phyloP scores from a whole-genome alignment of 64 coral and sea anemone genomes.

The Montipora sp. region DNA sequence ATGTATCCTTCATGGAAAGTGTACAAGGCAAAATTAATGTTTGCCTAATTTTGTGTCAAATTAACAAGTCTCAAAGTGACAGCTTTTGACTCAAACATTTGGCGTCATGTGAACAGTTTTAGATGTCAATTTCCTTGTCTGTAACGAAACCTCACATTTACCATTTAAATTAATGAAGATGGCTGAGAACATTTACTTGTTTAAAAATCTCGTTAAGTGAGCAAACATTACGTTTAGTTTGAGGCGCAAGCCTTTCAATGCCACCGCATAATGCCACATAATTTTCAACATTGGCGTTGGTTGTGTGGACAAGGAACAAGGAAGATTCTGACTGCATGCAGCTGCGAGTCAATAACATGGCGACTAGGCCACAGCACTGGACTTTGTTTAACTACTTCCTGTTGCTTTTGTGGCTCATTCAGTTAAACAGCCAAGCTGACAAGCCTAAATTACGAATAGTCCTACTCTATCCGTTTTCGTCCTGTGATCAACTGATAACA shows the following conservation, averaged over 20 bases:
- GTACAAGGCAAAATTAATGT: neutral
- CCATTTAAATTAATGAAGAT: neutral
- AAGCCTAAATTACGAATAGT: neutral
- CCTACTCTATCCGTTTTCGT: constrained; percentile 2
- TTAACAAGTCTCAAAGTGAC: neutral
- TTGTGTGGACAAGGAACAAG: neutral
- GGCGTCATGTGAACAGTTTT: too few relatives aligned
- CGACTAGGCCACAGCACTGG: neutral
- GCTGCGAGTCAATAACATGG: neutral
- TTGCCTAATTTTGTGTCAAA: neutral
- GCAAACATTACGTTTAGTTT: constrained; percentile 10
- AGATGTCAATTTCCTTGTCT: constrained; percentile 15
- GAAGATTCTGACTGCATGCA: neutral
- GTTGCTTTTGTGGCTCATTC: neutral
- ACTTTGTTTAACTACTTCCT: neutral
- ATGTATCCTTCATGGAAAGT: neutral
- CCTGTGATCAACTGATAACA: constrained; percentile 36
- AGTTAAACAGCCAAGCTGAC: neutral
- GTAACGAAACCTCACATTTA: neutral
- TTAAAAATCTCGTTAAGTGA: constrained; percentile 23
- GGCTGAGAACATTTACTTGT: neutral
- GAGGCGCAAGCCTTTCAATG: neutral
- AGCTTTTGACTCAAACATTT: too few relatives aligned
- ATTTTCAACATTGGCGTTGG: neutral
- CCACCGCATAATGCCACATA: neutral